Evolutionary conservation across 2,113 vertebrate species (phyloP).

Genomic region (Hippopotamus amphibius): DNA sequence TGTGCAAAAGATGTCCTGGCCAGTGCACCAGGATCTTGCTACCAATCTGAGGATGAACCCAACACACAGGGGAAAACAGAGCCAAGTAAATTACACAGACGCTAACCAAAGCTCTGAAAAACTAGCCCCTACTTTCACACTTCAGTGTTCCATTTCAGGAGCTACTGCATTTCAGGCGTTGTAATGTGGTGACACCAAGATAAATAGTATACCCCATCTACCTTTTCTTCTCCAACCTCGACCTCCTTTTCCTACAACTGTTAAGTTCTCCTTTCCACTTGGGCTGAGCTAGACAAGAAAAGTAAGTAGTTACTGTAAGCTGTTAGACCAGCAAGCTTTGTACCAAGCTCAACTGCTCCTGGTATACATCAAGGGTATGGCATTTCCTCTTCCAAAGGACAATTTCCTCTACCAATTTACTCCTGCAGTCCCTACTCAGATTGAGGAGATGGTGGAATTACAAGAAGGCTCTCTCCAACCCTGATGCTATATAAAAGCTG

Average conservation of each 20-base stretch:
- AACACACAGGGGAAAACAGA: neutral
- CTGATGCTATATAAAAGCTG: neutral
- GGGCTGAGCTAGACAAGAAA: neutral
- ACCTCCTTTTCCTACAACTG: neutral
- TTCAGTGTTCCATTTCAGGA: neutral
- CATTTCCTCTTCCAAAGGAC: slow-evolving; percentile 65
- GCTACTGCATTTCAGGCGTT: neutral
- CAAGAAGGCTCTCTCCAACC: neutral
- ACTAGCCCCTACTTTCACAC: neutral
- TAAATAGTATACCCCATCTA: neutral
- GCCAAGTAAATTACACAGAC: neutral
- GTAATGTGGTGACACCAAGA: neutral
- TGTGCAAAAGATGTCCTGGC: slow-evolving; percentile 40
- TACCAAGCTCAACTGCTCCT: neutral
- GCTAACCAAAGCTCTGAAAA: neutral
- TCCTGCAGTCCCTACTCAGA: neutral
- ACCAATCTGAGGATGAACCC: neutral
- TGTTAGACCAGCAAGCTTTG: neutral
- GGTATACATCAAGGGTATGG: neutral
- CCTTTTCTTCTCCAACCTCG: neutral
- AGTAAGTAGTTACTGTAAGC: neutral
- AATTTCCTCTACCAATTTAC: slow-evolving; percentile 53
- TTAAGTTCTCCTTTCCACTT: neutral
- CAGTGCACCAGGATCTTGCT: neutral
- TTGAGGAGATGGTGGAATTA: neutral